Percentiles rank a stretch among this genome's conserved stretches.
These are phyloP conservation scores for Phalacrocorax carbo DNA, from an alignment of 2,113 vertebrate species.

Conservation along the genomic window DNA sequence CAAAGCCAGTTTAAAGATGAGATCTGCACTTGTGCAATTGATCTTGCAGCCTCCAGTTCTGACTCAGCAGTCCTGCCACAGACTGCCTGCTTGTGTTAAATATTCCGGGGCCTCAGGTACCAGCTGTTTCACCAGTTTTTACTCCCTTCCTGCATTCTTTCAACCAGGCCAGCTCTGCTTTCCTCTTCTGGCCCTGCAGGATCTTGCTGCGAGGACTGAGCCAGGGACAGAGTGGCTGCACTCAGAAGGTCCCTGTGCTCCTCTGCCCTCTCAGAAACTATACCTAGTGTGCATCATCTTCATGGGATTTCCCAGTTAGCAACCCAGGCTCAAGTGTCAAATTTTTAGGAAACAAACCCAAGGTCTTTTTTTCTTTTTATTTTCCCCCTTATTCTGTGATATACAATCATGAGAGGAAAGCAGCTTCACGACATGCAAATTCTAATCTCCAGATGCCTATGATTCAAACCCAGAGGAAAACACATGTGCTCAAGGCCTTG, in stretches of 20 bases:
- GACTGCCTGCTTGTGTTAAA: neutral
- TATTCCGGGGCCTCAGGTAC: neutral
- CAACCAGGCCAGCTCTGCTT: neutral
- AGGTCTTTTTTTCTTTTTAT: neutral
- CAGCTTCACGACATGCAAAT: neutral
- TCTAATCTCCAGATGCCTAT: neutral
- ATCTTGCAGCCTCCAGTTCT: neutral
- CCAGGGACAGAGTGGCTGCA: neutral
- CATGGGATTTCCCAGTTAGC: neutral
- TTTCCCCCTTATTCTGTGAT: neutral
- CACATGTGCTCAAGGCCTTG: neutral
- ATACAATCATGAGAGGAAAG: neutral
- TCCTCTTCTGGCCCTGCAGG: rapidly evolving
- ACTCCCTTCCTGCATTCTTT: neutral
- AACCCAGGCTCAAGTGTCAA: neutral
- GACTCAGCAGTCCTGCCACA: neutral
- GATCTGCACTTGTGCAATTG: rapidly evolving
- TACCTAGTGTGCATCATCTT: neutral
- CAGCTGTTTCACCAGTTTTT: neutral
- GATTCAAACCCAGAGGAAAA: neutral
- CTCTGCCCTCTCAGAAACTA: neutral
- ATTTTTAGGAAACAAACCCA: neutral
- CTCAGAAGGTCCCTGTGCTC: neutral
- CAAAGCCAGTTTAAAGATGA: neutral
- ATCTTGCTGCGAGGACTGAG: neutral